phyloP scores from a whole-genome alignment of 1,140 invertebrate species.

The Phocides pigmalion region DNA sequence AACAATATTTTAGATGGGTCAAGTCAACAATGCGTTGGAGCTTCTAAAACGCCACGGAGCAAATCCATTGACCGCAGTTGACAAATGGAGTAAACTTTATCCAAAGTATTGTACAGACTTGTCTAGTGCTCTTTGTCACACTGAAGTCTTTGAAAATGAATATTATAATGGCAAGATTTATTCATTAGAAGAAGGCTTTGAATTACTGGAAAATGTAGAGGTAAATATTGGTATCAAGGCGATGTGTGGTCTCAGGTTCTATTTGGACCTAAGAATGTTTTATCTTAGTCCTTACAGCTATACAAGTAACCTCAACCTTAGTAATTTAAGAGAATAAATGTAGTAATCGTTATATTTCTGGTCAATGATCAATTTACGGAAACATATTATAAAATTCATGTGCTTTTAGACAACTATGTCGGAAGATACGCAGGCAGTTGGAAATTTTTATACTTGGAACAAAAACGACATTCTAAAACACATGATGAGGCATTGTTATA shows the following conservation, averaged over 20 bases:
- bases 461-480: conserved; percentile 54
- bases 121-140: conserved; percentile 51
- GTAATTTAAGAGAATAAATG: too few species aligned
- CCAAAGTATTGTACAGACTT: conserved; percentile 64
- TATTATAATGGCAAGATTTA: conserved; percentile 56
- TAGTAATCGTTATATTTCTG: too few species aligned
- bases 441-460: conserved; percentile 63
- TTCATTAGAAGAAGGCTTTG: conserved; percentile 43
- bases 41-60: conserved; percentile 59
- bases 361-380: too few species aligned
- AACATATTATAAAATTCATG: too few species aligned
- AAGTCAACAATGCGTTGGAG: conserved; percentile 64
- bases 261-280: too few species aligned
- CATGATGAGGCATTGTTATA: conserved; percentile 70
- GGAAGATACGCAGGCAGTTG: neutral
- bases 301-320: too few species aligned
- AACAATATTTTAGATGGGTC: conserved; percentile 47
- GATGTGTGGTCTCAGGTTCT: too few species aligned
- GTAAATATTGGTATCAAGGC: conserved; percentile 7
- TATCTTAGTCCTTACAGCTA: too few species aligned
- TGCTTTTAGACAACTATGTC: too few species aligned
- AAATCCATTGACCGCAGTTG: conserved; percentile 46
- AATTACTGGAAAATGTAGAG: conserved; percentile 19
- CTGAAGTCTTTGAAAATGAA: conserved; percentile 51
- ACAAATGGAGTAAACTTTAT: conserved; percentile 62